Evolutionary conservation across 2,797 vertebrate species (phyloP).

Genomic region (Melanotaenia parkinsoni): DNA sequence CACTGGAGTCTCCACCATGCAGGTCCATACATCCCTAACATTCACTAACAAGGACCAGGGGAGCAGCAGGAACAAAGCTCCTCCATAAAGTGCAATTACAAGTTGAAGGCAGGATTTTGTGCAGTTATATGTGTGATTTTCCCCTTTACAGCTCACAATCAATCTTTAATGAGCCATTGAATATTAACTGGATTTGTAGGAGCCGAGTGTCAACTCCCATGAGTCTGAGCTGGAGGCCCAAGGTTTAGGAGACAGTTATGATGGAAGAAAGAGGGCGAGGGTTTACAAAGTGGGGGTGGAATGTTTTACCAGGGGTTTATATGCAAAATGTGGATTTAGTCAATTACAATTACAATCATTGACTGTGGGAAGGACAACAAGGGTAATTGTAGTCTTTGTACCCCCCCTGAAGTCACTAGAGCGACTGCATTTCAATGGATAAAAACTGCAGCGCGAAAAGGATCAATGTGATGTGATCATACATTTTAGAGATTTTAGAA

Average conservation of each 20-base stretch:
- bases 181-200: constrained; percentile 85
- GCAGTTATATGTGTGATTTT: constrained; percentile 73
- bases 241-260: constrained; percentile 64
- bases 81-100: constrained; percentile 81
- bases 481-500: constrained; percentile 31
- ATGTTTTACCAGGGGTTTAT: constrained; percentile 76
- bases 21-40: constrained; percentile 53
- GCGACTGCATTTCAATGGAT: constrained; percentile 72
- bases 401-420: constrained; percentile 65
- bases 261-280: constrained; percentile 37
- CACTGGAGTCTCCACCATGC: constrained; percentile 49
- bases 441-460: constrained; percentile 22
- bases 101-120: constrained; percentile 75
- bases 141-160: constrained; percentile 79
- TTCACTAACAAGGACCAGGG: constrained; percentile 73
- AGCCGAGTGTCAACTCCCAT: constrained; percentile 80
- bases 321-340: constrained; percentile 83
- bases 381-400: constrained; percentile 66
- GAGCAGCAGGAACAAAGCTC: constrained; percentile 68
- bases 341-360: constrained; percentile 87
- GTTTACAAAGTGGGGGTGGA: constrained; percentile 62
- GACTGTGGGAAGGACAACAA: constrained; percentile 76
- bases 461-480: constrained; percentile 1
- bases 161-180: constrained; percentile 87
- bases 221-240: constrained; percentile 75